Conservation (phyloP, 2,113 vertebrate species). For the Parotia lawesii region DNA sequence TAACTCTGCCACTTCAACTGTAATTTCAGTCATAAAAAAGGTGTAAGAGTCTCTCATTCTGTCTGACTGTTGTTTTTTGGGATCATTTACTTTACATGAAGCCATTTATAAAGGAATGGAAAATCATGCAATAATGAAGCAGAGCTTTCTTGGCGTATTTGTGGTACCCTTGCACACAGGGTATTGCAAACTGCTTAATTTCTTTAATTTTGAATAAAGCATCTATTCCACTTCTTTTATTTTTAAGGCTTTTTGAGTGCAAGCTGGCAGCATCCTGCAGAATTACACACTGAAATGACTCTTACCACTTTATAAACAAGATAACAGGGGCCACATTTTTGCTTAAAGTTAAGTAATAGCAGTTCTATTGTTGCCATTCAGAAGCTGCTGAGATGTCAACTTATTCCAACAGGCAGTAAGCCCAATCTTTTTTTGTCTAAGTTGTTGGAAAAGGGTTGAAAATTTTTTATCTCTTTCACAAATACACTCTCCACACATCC, state of each 20-base stretch:
- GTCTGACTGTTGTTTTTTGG: not conserved
- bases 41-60: not conserved
- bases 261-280: not conserved
- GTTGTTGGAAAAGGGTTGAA: not conserved
- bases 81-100: not conserved
- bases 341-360: not conserved
- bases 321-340: not conserved
- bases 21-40: not conserved
- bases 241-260: not conserved
- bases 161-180: not conserved
- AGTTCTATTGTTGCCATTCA: not conserved
- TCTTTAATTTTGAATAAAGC: not conserved
- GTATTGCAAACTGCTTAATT: not conserved
- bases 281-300: not conserved
- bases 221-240: not conserved
- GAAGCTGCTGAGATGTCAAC: not conserved
- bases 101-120: not conserved
- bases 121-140: not conserved
- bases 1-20: not conserved
- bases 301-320: not conserved
- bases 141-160: not conserved
- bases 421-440: not conserved
- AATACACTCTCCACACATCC: not conserved
- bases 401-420: not conserved
- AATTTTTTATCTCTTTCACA: not conserved